These are phyloP conservation scores for Psilopogon haemacephalus DNA, from an alignment of 2,113 vertebrate species.

Conservation along the genomic window DNA sequence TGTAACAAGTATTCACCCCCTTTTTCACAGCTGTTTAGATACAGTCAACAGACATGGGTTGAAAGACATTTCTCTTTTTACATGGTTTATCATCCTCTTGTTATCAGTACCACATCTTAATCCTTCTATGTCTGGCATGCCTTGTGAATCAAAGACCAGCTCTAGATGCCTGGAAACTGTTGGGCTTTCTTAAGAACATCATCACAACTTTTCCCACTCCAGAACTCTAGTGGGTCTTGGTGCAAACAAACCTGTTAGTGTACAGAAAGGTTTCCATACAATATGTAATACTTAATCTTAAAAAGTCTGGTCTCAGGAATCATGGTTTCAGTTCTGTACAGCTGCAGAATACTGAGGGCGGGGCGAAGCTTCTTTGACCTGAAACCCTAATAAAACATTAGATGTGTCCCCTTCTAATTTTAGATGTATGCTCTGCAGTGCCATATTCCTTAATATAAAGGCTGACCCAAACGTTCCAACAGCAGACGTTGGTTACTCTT, in stretches of 20 bases:
- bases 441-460: slow-evolving; percentile 50
- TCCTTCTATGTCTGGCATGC: slow-evolving; percentile 63
- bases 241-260: not conserved
- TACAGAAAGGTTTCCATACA: not conserved
- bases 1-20: not conserved
- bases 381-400: slow-evolving; percentile 27
- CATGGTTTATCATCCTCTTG: not conserved
- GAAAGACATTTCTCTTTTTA: not conserved
- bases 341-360: not conserved
- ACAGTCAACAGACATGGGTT: not conserved
- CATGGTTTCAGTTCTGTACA: not conserved
- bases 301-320: not conserved
- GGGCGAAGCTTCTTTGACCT: not conserved
- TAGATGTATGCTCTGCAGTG: not conserved
- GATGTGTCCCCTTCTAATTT: slow-evolving; percentile 45
- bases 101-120: slow-evolving; percentile 56
- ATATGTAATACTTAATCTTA: not conserved
- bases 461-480: slow-evolving; percentile 59
- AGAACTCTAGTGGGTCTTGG: not conserved
- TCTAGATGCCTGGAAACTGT: slow-evolving; percentile 24
- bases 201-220: not conserved
- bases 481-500: slow-evolving; percentile 56
- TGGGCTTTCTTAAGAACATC: not conserved
- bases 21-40: not conserved
- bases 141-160: slow-evolving; percentile 35